Percentiles rank a stretch among this genome's conserved stretches.
Conservation (phyloP, 2,888 invertebrate genomes). For the Drosophila ochracea region DNA sequence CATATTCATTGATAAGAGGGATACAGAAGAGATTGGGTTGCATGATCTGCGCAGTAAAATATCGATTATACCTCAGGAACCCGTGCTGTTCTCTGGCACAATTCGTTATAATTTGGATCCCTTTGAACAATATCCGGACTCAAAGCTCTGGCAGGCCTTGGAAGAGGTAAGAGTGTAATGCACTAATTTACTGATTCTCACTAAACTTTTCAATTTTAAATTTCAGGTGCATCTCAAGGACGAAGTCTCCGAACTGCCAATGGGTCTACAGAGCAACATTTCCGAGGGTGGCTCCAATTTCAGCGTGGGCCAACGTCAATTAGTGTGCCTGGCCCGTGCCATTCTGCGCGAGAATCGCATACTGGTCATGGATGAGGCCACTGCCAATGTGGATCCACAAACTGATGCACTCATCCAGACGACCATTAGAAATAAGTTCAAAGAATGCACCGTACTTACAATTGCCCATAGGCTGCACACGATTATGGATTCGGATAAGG, state of each 20-base stretch:
- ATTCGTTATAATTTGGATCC: conserved; percentile 96
- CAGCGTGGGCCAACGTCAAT: conserved; percentile 95
- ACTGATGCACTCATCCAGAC: conserved; percentile 93
- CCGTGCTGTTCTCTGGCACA: conserved; percentile 94
- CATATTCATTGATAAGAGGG: conserved; percentile 92
- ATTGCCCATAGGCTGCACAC: conserved; percentile 96
- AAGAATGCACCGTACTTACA: conserved; percentile 93
- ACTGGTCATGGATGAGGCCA: conserved; percentile 95
- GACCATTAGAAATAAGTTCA: conserved; percentile 92
- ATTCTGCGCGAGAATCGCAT: conserved; percentile 94
- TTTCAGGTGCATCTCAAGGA: conserved; percentile 87
- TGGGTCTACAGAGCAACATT: conserved; percentile 89
- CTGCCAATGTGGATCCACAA: conserved; percentile 96
- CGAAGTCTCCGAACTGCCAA: conserved; percentile 88
- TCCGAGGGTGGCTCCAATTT: conserved; percentile 93
- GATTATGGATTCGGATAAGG: conserved; percentile 88
- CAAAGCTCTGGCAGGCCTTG: conserved; percentile 93
- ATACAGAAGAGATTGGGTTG: conserved; percentile 89
- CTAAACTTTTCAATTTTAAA: background rate
- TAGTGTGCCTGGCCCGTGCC: conserved; percentile 95
- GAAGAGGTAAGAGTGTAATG: conserved; percentile 88
- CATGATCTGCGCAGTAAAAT: conserved; percentile 91
- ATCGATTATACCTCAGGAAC: conserved; percentile 94
- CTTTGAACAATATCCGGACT: conserved; percentile 92
- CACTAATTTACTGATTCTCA: background rate